Conservation (phyloP, 2,113 vertebrate genomes). For the Orcinus orca region DNA sequence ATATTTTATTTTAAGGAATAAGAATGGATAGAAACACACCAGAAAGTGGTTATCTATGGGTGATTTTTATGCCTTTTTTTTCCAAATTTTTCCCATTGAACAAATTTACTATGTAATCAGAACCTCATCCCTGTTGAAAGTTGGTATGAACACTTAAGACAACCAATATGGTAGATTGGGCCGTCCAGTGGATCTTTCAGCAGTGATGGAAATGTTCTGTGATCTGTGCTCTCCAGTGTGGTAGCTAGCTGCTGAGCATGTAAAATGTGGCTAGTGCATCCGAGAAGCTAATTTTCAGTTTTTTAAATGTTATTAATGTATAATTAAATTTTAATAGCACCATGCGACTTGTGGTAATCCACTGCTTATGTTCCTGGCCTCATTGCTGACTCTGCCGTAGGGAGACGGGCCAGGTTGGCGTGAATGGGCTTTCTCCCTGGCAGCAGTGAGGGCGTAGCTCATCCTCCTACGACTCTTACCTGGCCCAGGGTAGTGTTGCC, state of each 20-base stretch:
- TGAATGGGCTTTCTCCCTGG: not conserved
- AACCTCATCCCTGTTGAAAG: not conserved
- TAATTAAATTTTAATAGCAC: too few species aligned
- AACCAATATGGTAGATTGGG: not conserved
- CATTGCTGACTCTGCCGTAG: not conserved
- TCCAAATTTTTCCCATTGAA: not conserved
- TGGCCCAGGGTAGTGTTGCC: not conserved
- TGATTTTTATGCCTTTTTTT: not conserved
- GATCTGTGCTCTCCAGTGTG: not conserved
- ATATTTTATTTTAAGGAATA: slow-evolving; percentile 1
- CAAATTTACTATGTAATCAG: not conserved
- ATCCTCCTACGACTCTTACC: not conserved
- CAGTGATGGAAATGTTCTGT: not conserved
- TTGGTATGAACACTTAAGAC: not conserved
- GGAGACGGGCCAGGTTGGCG: not conserved
- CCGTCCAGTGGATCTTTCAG: not conserved
- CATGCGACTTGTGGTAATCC: too few species aligned
- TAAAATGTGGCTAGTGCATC: not conserved
- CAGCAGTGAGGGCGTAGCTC: rapidly evolving
- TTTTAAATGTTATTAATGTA: too few species aligned
- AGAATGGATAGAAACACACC: not conserved
- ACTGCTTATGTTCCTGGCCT: too few species aligned
- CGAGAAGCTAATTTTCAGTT: not conserved
- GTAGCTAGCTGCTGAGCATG: not conserved
- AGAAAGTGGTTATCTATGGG: not conserved